Percentiles rank a stretch among this genome's conserved stretches.
Evolutionary conservation across 2,797 vertebrate genomes (phyloP).

Genomic region (Valencia hispanica): DNA sequence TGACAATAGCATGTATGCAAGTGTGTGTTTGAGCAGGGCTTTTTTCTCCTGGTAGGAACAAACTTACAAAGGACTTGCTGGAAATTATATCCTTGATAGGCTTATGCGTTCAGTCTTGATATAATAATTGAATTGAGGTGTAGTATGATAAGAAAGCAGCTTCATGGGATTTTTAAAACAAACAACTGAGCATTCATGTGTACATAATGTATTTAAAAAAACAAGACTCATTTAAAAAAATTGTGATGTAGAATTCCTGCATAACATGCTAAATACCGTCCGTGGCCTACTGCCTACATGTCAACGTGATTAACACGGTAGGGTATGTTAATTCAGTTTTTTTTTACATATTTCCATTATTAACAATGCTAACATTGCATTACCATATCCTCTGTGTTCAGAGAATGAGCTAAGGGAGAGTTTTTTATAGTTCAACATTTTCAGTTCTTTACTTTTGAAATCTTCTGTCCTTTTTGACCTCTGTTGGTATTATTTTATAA

Average conservation of each 20-base stretch:
- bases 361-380: not conserved
- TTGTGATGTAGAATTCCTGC: not conserved
- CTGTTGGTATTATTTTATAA: not conserved
- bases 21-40: not conserved
- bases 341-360: not conserved
- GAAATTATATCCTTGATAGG: not conserved
- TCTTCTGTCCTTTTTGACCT: not conserved
- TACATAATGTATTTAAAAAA: not conserved
- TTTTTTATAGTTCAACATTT: not conserved
- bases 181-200: not conserved
- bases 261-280: not conserved
- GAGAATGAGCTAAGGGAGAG: not conserved
- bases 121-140: not conserved
- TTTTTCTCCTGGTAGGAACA: not conserved
- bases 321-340: not conserved
- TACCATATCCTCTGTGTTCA: not conserved
- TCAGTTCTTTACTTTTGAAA: not conserved
- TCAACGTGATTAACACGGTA: not conserved
- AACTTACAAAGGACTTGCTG: not conserved
- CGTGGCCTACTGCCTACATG: not conserved
- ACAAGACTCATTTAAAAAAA: not conserved
- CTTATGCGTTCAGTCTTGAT: not conserved
- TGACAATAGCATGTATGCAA: slow-evolving; percentile 2
- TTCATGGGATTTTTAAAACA: not conserved
- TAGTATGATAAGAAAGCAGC: not conserved